These are phyloP conservation scores for Cataglyphis rosenhaueri DNA, from an alignment of 2,888 invertebrate species.

Conservation along the genomic window DNA sequence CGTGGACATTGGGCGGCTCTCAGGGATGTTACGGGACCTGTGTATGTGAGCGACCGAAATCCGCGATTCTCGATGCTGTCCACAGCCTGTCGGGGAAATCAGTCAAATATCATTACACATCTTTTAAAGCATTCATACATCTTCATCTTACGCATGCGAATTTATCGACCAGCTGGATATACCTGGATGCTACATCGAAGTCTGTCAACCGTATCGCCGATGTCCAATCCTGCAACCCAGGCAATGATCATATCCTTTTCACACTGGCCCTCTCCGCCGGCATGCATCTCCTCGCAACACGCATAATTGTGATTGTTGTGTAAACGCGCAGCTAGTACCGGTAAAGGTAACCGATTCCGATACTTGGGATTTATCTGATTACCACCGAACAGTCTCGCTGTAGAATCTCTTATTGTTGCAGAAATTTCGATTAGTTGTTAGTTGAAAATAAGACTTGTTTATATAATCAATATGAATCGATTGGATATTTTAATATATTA, in stretches of 20 bases:
- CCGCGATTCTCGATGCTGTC: constrained; percentile 79
- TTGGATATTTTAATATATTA: background rate
- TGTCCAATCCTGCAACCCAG: constrained; percentile 83
- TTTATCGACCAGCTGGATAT: constrained; percentile 46
- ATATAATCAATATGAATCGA: constrained; percentile 11
- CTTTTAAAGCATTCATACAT: constrained; percentile 25
- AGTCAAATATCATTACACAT: background rate
- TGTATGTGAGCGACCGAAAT: constrained; percentile 81
- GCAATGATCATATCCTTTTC: constrained; percentile 80
- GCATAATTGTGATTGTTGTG: constrained; percentile 71
- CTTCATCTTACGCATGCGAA: background rate
- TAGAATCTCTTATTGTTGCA: constrained; percentile 74
- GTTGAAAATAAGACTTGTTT: background rate
- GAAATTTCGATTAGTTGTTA: constrained; percentile 40
- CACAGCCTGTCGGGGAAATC: constrained; percentile 74
- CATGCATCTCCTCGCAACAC: constrained; percentile 65
- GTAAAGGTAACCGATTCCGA: constrained; percentile 81
- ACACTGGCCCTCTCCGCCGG: constrained; percentile 70
- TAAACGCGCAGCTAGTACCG: constrained; percentile 81
- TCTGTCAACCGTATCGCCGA: constrained; percentile 75
- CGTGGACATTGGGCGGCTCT: constrained; percentile 81
- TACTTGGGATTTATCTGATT: constrained; percentile 81
- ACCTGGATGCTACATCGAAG: constrained; percentile 83
- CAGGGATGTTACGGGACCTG: constrained; percentile 82
- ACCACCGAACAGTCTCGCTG: constrained; percentile 80